These are phyloP conservation scores for Atopsyche davidsoni DNA, from an alignment of 1,140 invertebrate species.

Conservation along the genomic window DNA sequence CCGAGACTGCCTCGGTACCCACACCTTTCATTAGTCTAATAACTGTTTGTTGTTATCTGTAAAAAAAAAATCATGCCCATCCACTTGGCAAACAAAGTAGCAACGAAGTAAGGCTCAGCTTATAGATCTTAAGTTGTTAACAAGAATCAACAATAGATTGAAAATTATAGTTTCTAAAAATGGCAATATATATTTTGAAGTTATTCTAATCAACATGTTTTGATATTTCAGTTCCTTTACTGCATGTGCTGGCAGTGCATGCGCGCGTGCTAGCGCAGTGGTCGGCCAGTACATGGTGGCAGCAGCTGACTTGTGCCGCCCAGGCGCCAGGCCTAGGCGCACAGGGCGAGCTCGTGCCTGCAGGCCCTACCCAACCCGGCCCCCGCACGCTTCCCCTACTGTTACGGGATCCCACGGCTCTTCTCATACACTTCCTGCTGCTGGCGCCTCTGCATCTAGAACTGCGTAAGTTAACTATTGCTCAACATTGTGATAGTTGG, in stretches of 20 bases:
- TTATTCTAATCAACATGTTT: no score
- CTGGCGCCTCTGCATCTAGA: conserved; percentile 79
- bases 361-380: conserved; percentile 41
- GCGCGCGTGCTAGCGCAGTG: conserved; percentile 64
- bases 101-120: not conserved
- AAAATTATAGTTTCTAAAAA: no score
- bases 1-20: conserved; percentile 70
- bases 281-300: conserved; percentile 61
- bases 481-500: conserved; percentile 7
- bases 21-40: no score
- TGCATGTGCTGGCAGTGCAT: conserved; percentile 83
- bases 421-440: conserved; percentile 82
- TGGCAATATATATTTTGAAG: no score
- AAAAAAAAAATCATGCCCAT: no score
- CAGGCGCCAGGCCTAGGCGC: conserved; percentile 31
- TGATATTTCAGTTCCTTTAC: conserved; percentile 65
- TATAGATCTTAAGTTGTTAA: no score
- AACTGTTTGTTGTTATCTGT: no score
- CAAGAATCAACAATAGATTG: no score
- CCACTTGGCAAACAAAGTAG: not conserved
- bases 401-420: conserved; percentile 73
- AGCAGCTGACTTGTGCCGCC: conserved; percentile 51
- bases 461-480: conserved; percentile 58
- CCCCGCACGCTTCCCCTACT: conserved; percentile 74
- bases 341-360: conserved; percentile 23